These are phyloP conservation scores for Hydra vulgaris DNA, from an alignment of 30 jellyfish, hydroid and myxozoan species.

Conservation along the genomic window DNA sequence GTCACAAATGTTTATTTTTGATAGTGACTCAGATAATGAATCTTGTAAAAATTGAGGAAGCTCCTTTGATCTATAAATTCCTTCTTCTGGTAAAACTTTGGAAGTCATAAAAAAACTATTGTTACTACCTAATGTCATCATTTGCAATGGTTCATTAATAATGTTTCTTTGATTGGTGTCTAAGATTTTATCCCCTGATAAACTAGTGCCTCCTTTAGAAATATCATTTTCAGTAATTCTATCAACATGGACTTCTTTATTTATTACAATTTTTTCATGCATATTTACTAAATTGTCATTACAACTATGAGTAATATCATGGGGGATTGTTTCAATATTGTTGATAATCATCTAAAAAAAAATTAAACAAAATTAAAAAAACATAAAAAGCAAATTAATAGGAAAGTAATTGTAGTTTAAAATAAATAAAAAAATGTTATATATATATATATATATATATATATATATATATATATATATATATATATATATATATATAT, in stretches of 20 bases:
- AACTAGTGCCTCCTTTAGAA: not conserved
- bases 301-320: not conserved
- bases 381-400: too few relatives aligned
- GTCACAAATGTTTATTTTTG: constrained; percentile 28
- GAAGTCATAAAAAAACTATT: constrained; percentile 19
- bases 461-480: too few relatives aligned
- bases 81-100: constrained; percentile 5
- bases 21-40: constrained; percentile 16
- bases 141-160: not conserved
- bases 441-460: too few relatives aligned
- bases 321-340: not conserved
- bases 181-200: not conserved
- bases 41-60: constrained; percentile 24
- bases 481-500: too few relatives aligned
- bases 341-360: too few relatives aligned
- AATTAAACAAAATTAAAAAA: too few relatives aligned
- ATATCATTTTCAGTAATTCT: not conserved
- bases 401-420: too few relatives aligned
- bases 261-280: not conserved
- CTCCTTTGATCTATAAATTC: constrained; percentile 13
- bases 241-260: not conserved
- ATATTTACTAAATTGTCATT: not conserved
- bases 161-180: not conserved
- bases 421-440: too few relatives aligned
- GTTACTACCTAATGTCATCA: constrained; percentile 29